Base-by-base conservation (phyloP, 37 sponge, comb jelly and placozoan genomes). In the Cladorhizidae sp. region DNA sequence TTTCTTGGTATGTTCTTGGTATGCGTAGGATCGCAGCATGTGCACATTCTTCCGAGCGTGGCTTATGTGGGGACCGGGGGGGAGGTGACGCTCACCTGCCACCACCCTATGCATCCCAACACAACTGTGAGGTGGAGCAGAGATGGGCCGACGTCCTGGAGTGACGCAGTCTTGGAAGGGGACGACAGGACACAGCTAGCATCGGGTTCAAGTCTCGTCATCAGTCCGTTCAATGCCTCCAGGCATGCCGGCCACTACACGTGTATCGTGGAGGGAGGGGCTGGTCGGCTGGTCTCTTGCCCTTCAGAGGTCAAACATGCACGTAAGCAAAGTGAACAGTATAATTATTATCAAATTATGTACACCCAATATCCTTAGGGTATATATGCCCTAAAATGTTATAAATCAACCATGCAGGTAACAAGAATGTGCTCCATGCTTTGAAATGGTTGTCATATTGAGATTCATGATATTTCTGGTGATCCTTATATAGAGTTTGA, bases 251-350 rank as follows among this genome's bases (percentile, higher is more conserved):
- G 72, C 23, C n/a, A 25, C 23, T 71, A 71, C n/a, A 15, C n/a
- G 23, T 71, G 72, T 22, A 45, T 43, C 12, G 72, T 26, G 28
- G 23, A 71, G 3, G 39, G 11, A 41, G 1, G n/a, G 23, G 45
- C 11, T 21, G 67, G 31, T 3, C 17, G 2, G 32, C 45, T 45
- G 38, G 45, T 71, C 26, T 71, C 72, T n/a, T 71, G 72, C n/a
- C 72, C 72, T 45, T 36, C 49, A 5, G 22, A 40, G 23, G 45
- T 71, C 1, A 41, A 71, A 41, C 72, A 41, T n/a, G 72, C 43
- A 20, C 2, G 72, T 71, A n/a, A 71, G 72, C 41, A 45, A 9
- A 45, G 5, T 45, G 9, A 45, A 45, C 5, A 5, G 20, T 58
- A 58, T 52, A 52, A 11, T 52, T 52, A 52, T 52, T 52, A 18